Evolutionary conservation across 2,797 vertebrate species (phyloP).

Genomic region (Falco concolor): DNA sequence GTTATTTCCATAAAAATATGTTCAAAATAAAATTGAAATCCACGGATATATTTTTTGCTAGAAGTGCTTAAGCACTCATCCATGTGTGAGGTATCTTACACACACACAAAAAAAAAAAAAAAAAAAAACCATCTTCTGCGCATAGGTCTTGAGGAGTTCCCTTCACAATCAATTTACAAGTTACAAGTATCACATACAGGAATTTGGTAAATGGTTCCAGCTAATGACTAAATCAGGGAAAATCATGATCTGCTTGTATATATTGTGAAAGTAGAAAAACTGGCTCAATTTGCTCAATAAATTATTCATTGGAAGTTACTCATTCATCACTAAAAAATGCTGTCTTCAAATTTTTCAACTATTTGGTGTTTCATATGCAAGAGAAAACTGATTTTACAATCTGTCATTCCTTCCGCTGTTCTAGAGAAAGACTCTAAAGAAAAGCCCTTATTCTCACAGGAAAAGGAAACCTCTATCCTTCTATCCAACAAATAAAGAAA

Average conservation of each 20-base stretch:
- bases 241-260: background rate
- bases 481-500: background rate
- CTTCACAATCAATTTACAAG: background rate
- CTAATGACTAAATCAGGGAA: conserved; percentile 6
- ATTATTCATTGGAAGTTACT: conserved; percentile 30
- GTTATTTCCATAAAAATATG: background rate
- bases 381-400: background rate
- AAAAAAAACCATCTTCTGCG: background rate
- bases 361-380: background rate
- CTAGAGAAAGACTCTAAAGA: background rate
- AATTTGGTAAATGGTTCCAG: background rate
- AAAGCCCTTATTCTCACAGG: background rate
- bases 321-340: background rate
- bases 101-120: background rate
- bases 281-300: background rate
- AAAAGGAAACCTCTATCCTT: background rate
- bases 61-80: background rate
- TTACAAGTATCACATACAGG: background rate
- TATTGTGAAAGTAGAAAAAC: background rate
- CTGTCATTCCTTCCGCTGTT: background rate
- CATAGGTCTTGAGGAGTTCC: background rate
- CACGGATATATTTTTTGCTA: background rate
- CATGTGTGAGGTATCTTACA: background rate
- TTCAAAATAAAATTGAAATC: background rate
- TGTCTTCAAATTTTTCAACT: background rate